phyloP scores from a whole-genome alignment of 2,113 vertebrate species.

The Sylvia atricapilla region DNA sequence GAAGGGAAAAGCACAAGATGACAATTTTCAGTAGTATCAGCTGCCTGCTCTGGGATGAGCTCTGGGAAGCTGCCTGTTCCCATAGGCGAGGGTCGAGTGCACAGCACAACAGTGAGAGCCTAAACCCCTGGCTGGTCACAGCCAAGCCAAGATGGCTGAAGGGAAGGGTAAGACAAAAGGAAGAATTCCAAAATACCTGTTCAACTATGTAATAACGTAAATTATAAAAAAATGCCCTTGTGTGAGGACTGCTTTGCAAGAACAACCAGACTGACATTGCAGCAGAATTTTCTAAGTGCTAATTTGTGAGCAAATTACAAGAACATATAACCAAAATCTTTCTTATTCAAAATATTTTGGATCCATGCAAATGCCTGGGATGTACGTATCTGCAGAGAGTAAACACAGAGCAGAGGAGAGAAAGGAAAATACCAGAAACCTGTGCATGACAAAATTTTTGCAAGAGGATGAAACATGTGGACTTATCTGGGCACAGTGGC shows the following conservation, averaged over 20 bases:
- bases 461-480: neutral
- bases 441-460: neutral
- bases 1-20: neutral
- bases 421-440: neutral
- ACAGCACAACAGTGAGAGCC: neutral
- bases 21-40: neutral
- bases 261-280: neutral
- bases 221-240: neutral
- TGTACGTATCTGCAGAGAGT: neutral
- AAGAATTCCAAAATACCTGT: neutral
- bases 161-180: neutral
- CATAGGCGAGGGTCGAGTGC: fast-evolving
- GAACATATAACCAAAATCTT: neutral
- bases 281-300: neutral
- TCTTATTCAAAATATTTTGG: neutral
- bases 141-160: neutral
- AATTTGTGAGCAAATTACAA: neutral
- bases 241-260: neutral
- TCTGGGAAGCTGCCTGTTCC: neutral
- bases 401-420: neutral
- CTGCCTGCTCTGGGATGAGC: neutral
- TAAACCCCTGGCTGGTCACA: neutral
- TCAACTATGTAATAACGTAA: neutral
- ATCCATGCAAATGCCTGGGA: neutral
- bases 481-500: neutral